Evolutionary conservation across 2,113 vertebrate genomes (phyloP), one percentile per base, ranked within the genome.

Genomic region (Peromyscus maniculatus): DNA sequence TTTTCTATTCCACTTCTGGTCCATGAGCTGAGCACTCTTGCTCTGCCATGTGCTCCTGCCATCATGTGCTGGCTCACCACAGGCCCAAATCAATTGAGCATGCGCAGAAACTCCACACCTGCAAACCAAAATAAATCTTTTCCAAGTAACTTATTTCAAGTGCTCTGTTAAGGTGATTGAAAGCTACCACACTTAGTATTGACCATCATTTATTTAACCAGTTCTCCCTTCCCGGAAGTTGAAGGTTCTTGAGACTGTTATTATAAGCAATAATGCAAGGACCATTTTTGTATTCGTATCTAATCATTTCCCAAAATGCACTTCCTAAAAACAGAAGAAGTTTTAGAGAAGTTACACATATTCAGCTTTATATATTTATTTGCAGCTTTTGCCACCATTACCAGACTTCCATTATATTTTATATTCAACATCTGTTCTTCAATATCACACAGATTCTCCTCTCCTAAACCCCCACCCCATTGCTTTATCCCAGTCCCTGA

Each of bases 191-290:
- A 83, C 12, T n/a, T 77, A 72, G 21, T 46, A 91, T 19, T 39
- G 90, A 95, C 67, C 22, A 72, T 67, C 92, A 92, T 64, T 89
- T 86, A 94, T 49, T 92, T 89, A 93, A 92, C 12, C 10, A 92
- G 49, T 88, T 96, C 15, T 87, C 80, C 57, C 24, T 59, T 64
- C 9, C 82, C 64, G 57, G n/a, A 84, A 64, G 5, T 83, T 59
- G n/a, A 59, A 15, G 12, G 13, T 83, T 83, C 57, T 39, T 28
- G 1, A 16, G 12, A 84, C 57, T 84, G n/a, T 28, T 64, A 84
- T 43, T 84, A 84, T 43, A 7, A 84, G 13, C 59, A 84, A 84
- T 28, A 84, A 31, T 28, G 24, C n/a, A 84, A 62, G 57, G 22
- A 64, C 22, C 55, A 84, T 62, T 43, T 84, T 39, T 62, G 59